Evolutionary conservation across 2,797 vertebrate genomes (phyloP), one percentile per base, ranked within the genome.

Genomic region (Nyctibius grandis): DNA sequence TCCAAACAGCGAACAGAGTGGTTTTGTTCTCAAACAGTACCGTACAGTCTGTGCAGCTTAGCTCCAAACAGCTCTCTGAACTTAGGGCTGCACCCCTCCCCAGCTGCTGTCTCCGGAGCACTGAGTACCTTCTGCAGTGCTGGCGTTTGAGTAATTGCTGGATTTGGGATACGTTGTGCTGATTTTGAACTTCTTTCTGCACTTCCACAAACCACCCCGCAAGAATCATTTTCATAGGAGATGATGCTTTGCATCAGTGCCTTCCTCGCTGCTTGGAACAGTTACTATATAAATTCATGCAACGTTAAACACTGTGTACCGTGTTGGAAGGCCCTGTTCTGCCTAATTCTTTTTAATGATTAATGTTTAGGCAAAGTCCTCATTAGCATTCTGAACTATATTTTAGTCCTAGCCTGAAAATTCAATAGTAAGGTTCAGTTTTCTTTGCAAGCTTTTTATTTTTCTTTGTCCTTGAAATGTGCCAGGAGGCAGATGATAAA

Each of bases 21-120:
- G 90, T 89, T 96, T 97, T 97, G 96, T 97, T 96, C 89, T 92
- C 76, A 51, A 84, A 94, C 96, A 93, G 88, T 88, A 26, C 86
- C 69, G 79, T 90, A 95, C 80, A 89, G 84, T 90, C 85, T 78
- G 56, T 88, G 68, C 70, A 91, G 28, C 59, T 53, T 29, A 81
- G 59, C 63, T 86, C 60, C 89, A 88, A 82, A 88, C 6, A 51
- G 51, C 51, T 78, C 18, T 14, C 48, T 80, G 59, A 91, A 68
- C 56, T 78, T 89, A 76, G 0, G 48, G 60, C 50, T 91, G 54
- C 76, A 42, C 67, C 47, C 60, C 34, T 94, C 47, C 85, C 69
- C 50, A 51, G 90, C 87, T 56, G 38, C 65, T 48, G 38, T 68
- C 70, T 84, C 57, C 29, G 54, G 92, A 93, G 90, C 61, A 26